Evolutionary conservation across 2,888 invertebrate species (phyloP).

Genomic region (Drosophila colorata): DNA sequence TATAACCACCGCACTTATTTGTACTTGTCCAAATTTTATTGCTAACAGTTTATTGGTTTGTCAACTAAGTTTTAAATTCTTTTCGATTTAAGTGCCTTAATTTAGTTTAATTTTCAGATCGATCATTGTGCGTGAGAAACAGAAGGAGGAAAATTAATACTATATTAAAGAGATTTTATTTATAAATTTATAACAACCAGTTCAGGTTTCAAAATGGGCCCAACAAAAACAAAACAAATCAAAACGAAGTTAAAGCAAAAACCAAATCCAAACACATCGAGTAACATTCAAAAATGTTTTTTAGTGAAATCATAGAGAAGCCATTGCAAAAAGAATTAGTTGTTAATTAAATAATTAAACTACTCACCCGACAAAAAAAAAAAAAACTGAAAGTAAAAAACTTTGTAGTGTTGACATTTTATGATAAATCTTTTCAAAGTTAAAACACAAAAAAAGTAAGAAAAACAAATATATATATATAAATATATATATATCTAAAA

Average conservation of each 20-base stretch:
- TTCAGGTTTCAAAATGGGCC: constrained; percentile 81
- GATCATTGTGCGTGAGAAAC: not conserved
- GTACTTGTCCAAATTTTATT: constrained; percentile 59
- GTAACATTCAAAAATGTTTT: constrained; percentile 75
- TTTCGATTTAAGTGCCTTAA: constrained; percentile 78
- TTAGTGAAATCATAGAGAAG: constrained; percentile 48
- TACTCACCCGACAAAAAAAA: constrained; percentile 41
- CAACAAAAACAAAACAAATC: constrained; percentile 50
- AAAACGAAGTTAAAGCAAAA: constrained; percentile 36
- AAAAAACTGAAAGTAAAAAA: constrained; percentile 21
- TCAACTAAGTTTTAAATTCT: constrained; percentile 29
- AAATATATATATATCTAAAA: constrained; percentile 31
- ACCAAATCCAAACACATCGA: constrained; percentile 69
- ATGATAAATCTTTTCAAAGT: constrained; percentile 52
- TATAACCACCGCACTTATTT: constrained; percentile 75
- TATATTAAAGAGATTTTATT: constrained; percentile 34
- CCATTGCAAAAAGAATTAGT: constrained; percentile 40
- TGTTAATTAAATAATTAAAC: constrained; percentile 45
- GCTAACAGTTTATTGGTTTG: constrained; percentile 38
- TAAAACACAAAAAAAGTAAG: constrained; percentile 14
- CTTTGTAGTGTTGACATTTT: constrained; percentile 60
- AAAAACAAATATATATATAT: constrained; percentile 28
- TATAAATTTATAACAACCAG: constrained; percentile 50
- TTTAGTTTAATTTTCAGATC: constrained; percentile 55
- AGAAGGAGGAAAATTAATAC: constrained; percentile 1